These are phyloP conservation scores for Neodiprion lecontei DNA, from an alignment of 1,140 invertebrate genomes.

Conservation along the genomic window DNA sequence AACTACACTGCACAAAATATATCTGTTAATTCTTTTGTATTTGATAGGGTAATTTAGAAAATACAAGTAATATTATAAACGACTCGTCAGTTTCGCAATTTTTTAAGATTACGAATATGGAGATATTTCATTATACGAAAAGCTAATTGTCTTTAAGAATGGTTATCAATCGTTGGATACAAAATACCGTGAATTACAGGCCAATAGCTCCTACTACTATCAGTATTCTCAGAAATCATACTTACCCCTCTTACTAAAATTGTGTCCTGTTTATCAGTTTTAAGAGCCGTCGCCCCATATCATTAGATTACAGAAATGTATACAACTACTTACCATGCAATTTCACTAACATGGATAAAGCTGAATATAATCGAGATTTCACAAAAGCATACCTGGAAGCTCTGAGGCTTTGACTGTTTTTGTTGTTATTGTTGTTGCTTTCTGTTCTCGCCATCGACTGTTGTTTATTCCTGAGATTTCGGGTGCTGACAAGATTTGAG, in stretches of 20 bases:
- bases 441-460: slow-evolving; percentile 48
- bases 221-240: neutral
- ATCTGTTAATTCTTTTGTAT: too few species aligned
- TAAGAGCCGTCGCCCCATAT: neutral
- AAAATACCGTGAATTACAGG: neutral
- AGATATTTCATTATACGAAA: too few species aligned
- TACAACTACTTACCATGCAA: neutral
- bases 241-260: neutral
- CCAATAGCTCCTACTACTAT: neutral
- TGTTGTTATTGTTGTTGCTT: slow-evolving; percentile 50
- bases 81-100: too few species aligned
- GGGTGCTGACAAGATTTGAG: slow-evolving; percentile 41
- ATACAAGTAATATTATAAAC: too few species aligned
- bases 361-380: neutral
- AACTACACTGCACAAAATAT: too few species aligned
- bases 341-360: neutral
- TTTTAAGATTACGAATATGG: too few species aligned
- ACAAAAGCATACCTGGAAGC: slow-evolving; percentile 47
- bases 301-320: too few species aligned
- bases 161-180: neutral
- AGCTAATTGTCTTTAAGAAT: too few species aligned
- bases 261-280: neutral
- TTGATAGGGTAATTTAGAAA: too few species aligned
- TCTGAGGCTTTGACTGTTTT: slow-evolving; percentile 54
- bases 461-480: slow-evolving; percentile 58